phyloP scores from a whole-genome alignment of 92 coral and sea anemone species.

The Palythoa heliodiscus region DNA sequence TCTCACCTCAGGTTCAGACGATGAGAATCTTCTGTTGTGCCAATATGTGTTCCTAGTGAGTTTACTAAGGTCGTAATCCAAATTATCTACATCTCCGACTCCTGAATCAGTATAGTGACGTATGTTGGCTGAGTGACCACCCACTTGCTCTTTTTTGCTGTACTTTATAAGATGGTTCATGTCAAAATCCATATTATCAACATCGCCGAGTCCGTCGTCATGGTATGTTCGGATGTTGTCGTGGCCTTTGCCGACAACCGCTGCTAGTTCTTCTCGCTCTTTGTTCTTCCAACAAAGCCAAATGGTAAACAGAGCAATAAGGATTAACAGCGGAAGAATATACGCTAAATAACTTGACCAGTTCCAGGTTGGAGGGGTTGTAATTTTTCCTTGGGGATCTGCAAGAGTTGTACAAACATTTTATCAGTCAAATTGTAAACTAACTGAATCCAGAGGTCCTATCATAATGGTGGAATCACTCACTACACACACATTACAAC shows the following conservation, averaged over 20 bases:
- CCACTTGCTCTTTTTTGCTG: not conserved
- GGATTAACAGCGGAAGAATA: not conserved
- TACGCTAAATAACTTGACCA: slow-evolving; percentile 9
- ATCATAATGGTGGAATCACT: too few relatives aligned
- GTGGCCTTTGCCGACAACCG: slow-evolving; percentile 3
- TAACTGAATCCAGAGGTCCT: too few relatives aligned
- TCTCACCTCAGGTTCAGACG: slow-evolving; percentile 27
- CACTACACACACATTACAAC: too few relatives aligned
- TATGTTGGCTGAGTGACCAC: slow-evolving; percentile 32
- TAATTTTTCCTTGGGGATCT: slow-evolving; percentile 7
- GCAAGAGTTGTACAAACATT: not conserved
- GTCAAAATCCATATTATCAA: slow-evolving; percentile 26
- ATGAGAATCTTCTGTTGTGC: slow-evolving; percentile 1
- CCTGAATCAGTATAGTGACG: slow-evolving; percentile 34
- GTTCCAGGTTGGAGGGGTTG: slow-evolving; percentile 6
- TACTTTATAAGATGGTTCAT: slow-evolving; percentile 36
- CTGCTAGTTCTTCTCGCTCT: slow-evolving; percentile 26
- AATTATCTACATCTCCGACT: slow-evolving; percentile 32
- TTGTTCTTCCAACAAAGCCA: slow-evolving; percentile 43
- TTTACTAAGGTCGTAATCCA: slow-evolving; percentile 14
- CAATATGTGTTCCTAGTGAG: not conserved
- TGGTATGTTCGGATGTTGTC: slow-evolving; percentile 30
- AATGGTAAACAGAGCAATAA: not conserved
- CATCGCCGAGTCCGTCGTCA: slow-evolving; percentile 33
- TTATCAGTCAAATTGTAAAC: too few relatives aligned